Evolutionary conservation across 2,797 vertebrate genomes (phyloP).

Genomic region (Octomys mimax): DNA sequence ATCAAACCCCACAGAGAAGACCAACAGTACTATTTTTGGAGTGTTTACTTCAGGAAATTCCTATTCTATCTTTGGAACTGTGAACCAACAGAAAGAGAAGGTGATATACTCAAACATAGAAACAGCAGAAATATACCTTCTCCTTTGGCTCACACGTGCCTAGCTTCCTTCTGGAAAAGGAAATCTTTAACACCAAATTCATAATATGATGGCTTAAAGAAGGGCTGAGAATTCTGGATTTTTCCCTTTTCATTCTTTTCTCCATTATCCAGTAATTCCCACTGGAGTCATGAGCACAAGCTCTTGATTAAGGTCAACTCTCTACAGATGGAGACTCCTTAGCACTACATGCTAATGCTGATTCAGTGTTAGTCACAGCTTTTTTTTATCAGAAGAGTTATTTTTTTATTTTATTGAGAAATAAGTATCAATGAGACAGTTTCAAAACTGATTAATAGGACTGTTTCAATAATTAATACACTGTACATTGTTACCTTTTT

Average conservation of each 20-base stretch:
- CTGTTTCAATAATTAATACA: too few relatives aligned
- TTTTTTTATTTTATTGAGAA: too few relatives aligned
- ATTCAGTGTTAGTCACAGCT: background rate
- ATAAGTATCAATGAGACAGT: too few relatives aligned
- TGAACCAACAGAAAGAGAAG: conserved; percentile 12
- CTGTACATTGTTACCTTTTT: too few relatives aligned
- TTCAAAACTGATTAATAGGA: too few relatives aligned
- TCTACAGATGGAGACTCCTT: conserved; percentile 27
- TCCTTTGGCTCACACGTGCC: background rate
- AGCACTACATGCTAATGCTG: background rate
- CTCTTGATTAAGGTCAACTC: background rate
- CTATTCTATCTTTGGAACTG: conserved; percentile 49
- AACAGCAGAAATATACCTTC: conserved; percentile 18
- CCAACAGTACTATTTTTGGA: conserved; percentile 24
- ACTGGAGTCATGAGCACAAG: background rate
- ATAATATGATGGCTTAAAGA: conserved; percentile 11
- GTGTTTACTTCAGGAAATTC: conserved; percentile 36
- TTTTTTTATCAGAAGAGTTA: background rate
- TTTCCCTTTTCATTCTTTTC: background rate
- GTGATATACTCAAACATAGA: background rate
- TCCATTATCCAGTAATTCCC: conserved; percentile 34
- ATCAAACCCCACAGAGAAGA: background rate
- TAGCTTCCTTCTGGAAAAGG: background rate
- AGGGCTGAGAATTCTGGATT: background rate
- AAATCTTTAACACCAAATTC: conserved; percentile 28